Percentiles rank a stretch among this genome's conserved stretches.
Conservation (phyloP, 1,140 invertebrate species). For the Bombyx mandarina region DNA sequence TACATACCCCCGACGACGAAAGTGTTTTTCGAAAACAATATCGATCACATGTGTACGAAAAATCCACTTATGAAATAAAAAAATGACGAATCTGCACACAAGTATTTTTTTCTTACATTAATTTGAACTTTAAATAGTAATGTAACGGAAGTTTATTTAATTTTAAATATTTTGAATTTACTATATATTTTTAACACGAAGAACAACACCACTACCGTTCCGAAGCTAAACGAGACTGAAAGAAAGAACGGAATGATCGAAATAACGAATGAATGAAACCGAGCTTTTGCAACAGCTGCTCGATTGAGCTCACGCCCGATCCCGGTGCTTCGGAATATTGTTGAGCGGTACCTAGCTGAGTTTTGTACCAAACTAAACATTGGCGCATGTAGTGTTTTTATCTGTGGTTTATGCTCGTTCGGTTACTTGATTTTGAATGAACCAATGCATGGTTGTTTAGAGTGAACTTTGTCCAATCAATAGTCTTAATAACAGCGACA, state of each 20-base stretch:
- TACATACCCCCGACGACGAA: slow-evolving; percentile 40
- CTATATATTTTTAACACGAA: not conserved
- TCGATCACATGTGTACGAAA: slow-evolving; percentile 54
- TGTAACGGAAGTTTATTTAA: too few species aligned
- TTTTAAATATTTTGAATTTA: too few species aligned
- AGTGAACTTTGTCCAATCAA: too few species aligned
- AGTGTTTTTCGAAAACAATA: slow-evolving; percentile 26
- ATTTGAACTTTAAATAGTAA: not conserved
- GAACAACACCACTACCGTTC: not conserved
- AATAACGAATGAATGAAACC: not conserved
- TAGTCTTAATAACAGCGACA: too few species aligned
- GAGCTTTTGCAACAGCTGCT: too few species aligned
- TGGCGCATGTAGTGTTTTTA: too few species aligned
- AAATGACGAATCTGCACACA: not conserved
- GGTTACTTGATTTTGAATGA: not conserved
- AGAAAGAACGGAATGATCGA: not conserved
- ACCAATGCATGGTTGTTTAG: not conserved
- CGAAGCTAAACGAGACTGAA: not conserved
- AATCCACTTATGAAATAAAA: not conserved
- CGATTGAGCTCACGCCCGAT: too few species aligned
- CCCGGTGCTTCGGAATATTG: too few species aligned
- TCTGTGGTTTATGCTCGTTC: too few species aligned
- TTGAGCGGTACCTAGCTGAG: too few species aligned
- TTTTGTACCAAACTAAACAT: too few species aligned
- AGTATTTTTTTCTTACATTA: not conserved